These are phyloP conservation scores for Drosophila conformis DNA, from an alignment of 2,888 invertebrate genomes.

Conservation along the genomic window DNA sequence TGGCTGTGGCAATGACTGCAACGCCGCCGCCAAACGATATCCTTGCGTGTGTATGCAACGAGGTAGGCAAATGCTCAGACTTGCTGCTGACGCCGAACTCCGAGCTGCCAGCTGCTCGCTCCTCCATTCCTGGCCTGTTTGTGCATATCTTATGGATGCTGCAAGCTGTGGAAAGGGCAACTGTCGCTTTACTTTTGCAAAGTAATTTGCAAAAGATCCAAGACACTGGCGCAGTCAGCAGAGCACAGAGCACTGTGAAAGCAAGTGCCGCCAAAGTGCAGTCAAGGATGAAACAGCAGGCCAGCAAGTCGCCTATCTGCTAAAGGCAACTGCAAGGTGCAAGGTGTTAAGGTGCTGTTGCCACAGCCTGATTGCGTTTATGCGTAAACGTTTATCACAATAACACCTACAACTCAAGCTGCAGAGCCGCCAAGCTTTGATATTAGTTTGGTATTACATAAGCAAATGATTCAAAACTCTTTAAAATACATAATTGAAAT, in stretches of 20 bases:
- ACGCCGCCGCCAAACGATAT: conserved; percentile 29
- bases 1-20: conserved; percentile 32
- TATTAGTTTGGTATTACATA: neutral
- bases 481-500: neutral
- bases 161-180: conserved; percentile 26
- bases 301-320: conserved; percentile 36
- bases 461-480: neutral
- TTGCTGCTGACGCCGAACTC: conserved; percentile 9
- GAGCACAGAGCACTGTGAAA: conserved; percentile 43
- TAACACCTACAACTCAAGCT: neutral
- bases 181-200: conserved; percentile 78
- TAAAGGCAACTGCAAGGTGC: conserved; percentile 31
- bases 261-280: conserved; percentile 79
- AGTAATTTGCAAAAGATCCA: conserved; percentile 80
- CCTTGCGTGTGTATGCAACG: conserved; percentile 36
- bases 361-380: conserved; percentile 53
- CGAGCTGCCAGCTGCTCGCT: conserved; percentile 8
- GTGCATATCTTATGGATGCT: conserved; percentile 56
- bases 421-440: neutral
- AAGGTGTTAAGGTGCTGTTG: conserved; percentile 73
- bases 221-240: conserved; percentile 36
- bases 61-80: conserved; percentile 49
- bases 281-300: conserved; percentile 71
- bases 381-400: conserved; percentile 42
- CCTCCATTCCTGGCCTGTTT: conserved; percentile 29